These are phyloP conservation scores for Strongylocentrotus purpuratus DNA, from an alignment of 35 echinoderm and acorn worm species.

Conservation along the genomic window DNA sequence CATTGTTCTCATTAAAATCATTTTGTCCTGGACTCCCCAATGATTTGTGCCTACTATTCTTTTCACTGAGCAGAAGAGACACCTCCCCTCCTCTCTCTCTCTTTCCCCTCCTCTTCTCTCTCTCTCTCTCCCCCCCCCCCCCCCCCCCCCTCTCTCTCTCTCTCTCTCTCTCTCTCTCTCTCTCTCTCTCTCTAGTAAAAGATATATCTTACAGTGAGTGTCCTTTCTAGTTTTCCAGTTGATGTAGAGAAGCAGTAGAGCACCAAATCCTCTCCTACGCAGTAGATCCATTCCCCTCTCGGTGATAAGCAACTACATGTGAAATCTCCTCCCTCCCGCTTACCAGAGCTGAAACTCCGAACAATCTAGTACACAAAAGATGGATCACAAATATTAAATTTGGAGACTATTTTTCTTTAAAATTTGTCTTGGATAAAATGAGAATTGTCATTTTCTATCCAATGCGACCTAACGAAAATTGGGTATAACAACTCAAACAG, in stretches of 20 bases:
- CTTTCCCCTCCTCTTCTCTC: no score
- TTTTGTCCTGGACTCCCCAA: no score
- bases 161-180: not conserved
- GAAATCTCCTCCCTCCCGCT: constrained; percentile 98
- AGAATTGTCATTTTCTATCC: no score
- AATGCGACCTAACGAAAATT: no score
- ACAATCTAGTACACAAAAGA: constrained; percentile 75
- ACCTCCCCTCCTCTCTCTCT: no score
- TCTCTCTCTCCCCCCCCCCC: not conserved
- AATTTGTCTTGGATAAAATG: not conserved
- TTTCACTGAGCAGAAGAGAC: no score
- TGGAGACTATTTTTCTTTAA: not conserved
- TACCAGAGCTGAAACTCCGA: constrained; percentile 99
- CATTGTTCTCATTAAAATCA: no score
- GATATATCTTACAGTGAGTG: constrained; percentile 78
- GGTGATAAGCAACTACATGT: constrained; percentile 83
- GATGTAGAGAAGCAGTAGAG: constrained; percentile 97
- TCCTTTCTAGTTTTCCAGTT: constrained; percentile 96
- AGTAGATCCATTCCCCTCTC: constrained; percentile 98
- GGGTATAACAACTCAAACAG: no score
- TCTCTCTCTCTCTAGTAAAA: not conserved
- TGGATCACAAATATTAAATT: not conserved
- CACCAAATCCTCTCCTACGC: constrained; percentile 91
- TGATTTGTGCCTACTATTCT: no score
- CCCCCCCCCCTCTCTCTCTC: not conserved